These are phyloP conservation scores for Sthenelais limicola DNA, from an alignment of 2,888 invertebrate species.

Conservation along the genomic window DNA sequence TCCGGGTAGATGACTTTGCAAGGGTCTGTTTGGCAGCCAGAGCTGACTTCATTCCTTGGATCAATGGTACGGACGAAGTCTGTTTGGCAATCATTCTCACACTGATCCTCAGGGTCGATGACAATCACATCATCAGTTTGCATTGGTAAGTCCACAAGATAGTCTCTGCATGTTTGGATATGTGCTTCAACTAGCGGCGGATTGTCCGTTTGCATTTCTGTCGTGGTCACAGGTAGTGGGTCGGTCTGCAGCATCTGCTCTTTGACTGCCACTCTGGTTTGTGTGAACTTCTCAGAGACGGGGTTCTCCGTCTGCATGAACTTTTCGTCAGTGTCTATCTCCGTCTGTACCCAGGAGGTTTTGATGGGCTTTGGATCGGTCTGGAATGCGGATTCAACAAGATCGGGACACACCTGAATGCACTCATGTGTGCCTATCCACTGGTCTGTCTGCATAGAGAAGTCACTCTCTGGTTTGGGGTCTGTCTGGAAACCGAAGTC, in stretches of 20 bases:
- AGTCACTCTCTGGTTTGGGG: conserved; percentile 18
- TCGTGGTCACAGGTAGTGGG: conserved; percentile 1
- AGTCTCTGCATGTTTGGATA: conserved; percentile 38
- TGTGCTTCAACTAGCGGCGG: neutral
- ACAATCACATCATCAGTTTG: conserved; percentile 34
- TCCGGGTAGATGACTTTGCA: conserved; percentile 40
- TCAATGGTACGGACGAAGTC: conserved; percentile 37
- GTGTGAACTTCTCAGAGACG: conserved; percentile 14
- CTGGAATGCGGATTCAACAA: conserved; percentile 40
- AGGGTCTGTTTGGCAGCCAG: conserved; percentile 27
- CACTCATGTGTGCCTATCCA: conserved; percentile 36
- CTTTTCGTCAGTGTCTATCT: conserved; percentile 17
- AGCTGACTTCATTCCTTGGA: conserved; percentile 15
- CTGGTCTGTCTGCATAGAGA: conserved; percentile 33
- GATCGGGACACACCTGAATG: conserved; percentile 27
- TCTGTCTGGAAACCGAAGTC: conserved; percentile 17
- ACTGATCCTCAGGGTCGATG: conserved; percentile 38
- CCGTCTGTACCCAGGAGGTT: conserved; percentile 5
- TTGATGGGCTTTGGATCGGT: conserved; percentile 29
- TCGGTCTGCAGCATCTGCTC: conserved; percentile 14
- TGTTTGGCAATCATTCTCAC: conserved; percentile 37
- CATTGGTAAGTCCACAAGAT: conserved; percentile 12
- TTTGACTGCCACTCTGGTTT: neutral
- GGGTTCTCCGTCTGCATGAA: conserved; percentile 39
- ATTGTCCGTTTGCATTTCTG: conserved; percentile 21